Percentiles rank a stretch among this genome's conserved stretches.
Conservation (phyloP, 2,888 invertebrate genomes). For the Corbicula japonica region DNA sequence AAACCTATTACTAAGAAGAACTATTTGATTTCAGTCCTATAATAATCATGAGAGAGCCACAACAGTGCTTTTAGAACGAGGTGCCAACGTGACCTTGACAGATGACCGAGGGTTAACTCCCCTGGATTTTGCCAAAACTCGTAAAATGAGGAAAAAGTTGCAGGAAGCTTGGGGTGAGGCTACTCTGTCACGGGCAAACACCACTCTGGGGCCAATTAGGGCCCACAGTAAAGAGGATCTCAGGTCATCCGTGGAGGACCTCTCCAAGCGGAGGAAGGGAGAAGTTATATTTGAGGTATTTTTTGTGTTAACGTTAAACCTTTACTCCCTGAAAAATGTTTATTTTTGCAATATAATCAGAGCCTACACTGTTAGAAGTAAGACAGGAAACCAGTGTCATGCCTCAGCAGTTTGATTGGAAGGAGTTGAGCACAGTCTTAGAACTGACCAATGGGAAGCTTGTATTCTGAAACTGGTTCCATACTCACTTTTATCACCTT, state of each 20-base stretch:
- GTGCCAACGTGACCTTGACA: constrained; percentile 82
- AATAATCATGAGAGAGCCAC: constrained; percentile 84
- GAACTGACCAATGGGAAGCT: too few species aligned
- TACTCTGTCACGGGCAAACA: constrained; percentile 67
- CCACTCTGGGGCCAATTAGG: constrained; percentile 76
- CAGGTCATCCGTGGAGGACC: constrained; percentile 64
- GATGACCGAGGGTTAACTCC: constrained; percentile 84
- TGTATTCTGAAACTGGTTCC: too few species aligned
- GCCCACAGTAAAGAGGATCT: constrained; percentile 67
- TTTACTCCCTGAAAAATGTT: too few species aligned
- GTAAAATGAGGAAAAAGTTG: constrained; percentile 79
- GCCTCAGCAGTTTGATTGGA: too few species aligned
- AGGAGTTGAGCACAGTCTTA: too few species aligned
- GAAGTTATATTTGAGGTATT: constrained; percentile 85
- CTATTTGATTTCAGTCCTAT: constrained; percentile 80
- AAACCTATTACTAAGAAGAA: too few species aligned
- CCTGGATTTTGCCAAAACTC: constrained; percentile 83
- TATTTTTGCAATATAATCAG: too few species aligned
- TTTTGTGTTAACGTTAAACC: too few species aligned
- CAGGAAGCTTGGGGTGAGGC: constrained; percentile 83
- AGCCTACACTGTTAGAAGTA: too few species aligned
- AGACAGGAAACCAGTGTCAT: too few species aligned
- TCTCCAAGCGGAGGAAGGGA: constrained; percentile 66
- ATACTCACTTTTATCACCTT: too few species aligned
- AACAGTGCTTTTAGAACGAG: constrained; percentile 77